Evolutionary conservation across 2,797 vertebrate genomes (phyloP).

Genomic region (Sarcophilus harrisii): DNA sequence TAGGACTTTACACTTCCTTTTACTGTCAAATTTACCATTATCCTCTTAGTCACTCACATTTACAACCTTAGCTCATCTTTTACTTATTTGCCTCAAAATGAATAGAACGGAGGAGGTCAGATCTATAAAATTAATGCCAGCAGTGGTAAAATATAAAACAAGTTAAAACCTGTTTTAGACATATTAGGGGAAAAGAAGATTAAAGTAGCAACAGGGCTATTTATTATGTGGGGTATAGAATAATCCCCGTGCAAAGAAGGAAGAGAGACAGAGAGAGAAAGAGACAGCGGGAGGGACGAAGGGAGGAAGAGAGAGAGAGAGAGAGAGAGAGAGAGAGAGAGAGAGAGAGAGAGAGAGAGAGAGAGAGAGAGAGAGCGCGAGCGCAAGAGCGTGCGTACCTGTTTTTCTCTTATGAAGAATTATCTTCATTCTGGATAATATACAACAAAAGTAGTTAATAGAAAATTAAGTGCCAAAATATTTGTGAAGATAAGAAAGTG

Average conservation of each 20-base stretch:
- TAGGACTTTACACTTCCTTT: neutral
- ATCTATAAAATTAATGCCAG: neutral
- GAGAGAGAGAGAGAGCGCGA: no score
- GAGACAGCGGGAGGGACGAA: no score
- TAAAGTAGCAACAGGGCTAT: neutral
- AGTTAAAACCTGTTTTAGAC: neutral
- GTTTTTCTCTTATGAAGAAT: neutral
- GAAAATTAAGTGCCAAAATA: neutral
- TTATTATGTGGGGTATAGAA: neutral
- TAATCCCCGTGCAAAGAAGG: neutral
- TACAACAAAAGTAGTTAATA: neutral
- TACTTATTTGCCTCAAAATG: neutral
- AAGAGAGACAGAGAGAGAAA: neutral
- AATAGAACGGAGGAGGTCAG: neutral
- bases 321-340: no score
- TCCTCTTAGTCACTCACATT: neutral
- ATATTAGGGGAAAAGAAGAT: neutral
- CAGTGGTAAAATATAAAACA: neutral
- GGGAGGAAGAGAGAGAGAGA: no score
- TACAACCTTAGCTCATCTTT: neutral
- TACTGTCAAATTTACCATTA: neutral
- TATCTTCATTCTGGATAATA: neutral
- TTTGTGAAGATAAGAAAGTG: neutral
- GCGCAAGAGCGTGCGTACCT: no score
- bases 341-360: no score